Evolutionary conservation across 2,888 invertebrate genomes (phyloP).

Genomic region (Drosophila kokeensis): DNA sequence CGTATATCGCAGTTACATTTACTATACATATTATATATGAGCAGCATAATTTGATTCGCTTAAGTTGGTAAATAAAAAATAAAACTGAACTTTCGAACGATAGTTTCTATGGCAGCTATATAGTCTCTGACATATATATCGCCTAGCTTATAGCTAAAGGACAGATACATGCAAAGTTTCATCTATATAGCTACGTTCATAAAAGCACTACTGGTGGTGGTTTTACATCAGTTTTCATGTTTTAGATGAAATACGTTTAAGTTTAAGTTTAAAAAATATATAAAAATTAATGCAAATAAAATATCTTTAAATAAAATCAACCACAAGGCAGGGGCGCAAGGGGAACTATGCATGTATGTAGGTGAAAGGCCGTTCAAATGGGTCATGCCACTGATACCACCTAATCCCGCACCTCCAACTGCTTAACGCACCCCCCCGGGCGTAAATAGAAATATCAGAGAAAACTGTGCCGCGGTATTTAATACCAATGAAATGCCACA

Average conservation of each 20-base stretch:
- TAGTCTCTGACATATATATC: neutral
- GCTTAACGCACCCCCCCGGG: neutral
- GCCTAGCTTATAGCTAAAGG: no score
- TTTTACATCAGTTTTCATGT: neutral
- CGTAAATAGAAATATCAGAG: conserved; percentile 7
- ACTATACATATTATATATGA: neutral
- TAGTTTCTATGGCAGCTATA: neutral
- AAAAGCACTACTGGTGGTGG: neutral
- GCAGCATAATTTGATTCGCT: neutral
- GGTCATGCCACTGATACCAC: neutral
- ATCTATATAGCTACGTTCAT: neutral
- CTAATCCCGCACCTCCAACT: neutral
- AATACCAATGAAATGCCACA: conserved; percentile 67
- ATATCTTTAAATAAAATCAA: neutral
- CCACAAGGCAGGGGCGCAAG: neutral
- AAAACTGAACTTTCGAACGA: no score
- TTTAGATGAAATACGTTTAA: neutral
- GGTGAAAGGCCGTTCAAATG: conserved; percentile 2
- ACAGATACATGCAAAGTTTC: neutral
- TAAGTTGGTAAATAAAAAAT: no score
- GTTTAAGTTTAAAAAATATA: neutral
- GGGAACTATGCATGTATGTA: neutral
- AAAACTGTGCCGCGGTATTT: conserved; percentile 61
- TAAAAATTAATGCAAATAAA: neutral
- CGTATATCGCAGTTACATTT: neutral